Conservation (phyloP, 2,113 vertebrate genomes). For the Eira barbara region DNA sequence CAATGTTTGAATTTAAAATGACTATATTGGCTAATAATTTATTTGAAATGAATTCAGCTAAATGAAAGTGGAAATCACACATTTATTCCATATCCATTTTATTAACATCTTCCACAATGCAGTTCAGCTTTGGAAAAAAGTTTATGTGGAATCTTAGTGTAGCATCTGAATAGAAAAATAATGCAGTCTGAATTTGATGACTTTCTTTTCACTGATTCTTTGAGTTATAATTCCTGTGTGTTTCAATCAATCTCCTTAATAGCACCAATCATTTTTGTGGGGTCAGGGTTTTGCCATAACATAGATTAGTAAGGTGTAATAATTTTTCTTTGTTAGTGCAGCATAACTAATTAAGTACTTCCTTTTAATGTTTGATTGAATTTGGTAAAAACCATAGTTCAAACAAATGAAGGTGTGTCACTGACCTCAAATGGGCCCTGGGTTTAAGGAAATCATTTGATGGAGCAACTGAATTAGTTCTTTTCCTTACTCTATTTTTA, state of each 20-base stretch:
- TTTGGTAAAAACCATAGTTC: slow-evolving; percentile 66
- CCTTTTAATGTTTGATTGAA: slow-evolving; percentile 60
- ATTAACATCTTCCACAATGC: neutral
- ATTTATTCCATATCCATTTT: neutral
- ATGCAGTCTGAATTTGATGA: slow-evolving; percentile 19
- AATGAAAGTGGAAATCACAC: slow-evolving; percentile 4
- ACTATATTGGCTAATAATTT: slow-evolving; percentile 1
- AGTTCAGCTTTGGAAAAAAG: neutral
- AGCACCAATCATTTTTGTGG: slow-evolving; percentile 46
- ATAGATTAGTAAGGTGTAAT: slow-evolving; percentile 46
- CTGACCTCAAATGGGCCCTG: slow-evolving; percentile 43
- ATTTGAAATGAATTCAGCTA: slow-evolving; percentile 11
- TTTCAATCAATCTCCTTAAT: slow-evolving; percentile 51
- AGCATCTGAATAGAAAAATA: slow-evolving; percentile 50
- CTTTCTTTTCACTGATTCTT: slow-evolving; percentile 38
- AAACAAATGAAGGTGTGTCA: slow-evolving; percentile 64
- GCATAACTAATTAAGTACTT: slow-evolving; percentile 52
- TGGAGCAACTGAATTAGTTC: slow-evolving; percentile 27
- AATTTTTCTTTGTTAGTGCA: slow-evolving; percentile 55
- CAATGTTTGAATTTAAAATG: slow-evolving; percentile 29
- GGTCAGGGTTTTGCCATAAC: slow-evolving; percentile 56
- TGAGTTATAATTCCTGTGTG: slow-evolving; percentile 42
- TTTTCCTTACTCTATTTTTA: slow-evolving; percentile 27
- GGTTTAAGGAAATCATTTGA: slow-evolving; percentile 39
- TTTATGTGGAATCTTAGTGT: neutral